Conservation (phyloP, 2,888 invertebrate species). For the Kuschelorhynchus macadamiae region DNA sequence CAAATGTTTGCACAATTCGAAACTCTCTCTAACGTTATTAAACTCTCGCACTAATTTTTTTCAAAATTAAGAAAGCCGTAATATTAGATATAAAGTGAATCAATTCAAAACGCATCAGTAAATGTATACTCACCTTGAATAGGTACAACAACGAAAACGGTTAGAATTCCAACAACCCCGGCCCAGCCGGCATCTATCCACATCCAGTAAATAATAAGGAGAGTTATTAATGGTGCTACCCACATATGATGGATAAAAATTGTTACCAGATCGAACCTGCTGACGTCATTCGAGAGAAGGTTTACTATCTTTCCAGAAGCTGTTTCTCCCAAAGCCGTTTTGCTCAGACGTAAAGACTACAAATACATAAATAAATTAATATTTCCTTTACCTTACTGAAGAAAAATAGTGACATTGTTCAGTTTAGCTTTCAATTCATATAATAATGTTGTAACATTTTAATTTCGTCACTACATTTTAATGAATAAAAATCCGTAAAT, state of each 20-base stretch:
- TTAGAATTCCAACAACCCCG: conserved; percentile 83
- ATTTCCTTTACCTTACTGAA: too few relatives aligned
- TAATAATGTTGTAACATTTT: too few relatives aligned
- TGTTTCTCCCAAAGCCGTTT: conserved; percentile 78
- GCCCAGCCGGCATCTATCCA: conserved; percentile 82
- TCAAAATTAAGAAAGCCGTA: too few relatives aligned
- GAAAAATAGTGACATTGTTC: too few relatives aligned
- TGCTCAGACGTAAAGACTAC: conserved; percentile 80
- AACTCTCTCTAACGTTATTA: too few relatives aligned
- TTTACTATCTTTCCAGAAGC: conserved; percentile 94
- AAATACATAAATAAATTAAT: conserved; percentile 26
- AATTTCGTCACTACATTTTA: too few relatives aligned
- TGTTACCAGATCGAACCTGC: conserved; percentile 89
- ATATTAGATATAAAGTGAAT: too few relatives aligned
- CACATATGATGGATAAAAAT: conserved; percentile 90
- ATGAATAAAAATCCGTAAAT: too few relatives aligned
- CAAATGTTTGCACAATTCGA: too few relatives aligned
- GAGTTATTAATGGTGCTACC: conserved; percentile 80
- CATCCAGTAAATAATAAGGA: conserved; percentile 83
- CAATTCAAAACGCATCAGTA: too few relatives aligned
- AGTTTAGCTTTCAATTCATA: too few relatives aligned
- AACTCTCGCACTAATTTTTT: too few relatives aligned
- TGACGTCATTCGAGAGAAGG: conserved; percentile 93
- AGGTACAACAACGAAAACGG: conserved; percentile 85
- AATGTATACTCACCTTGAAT: conserved; percentile 80